Base-by-base conservation (phyloP, 1,140 invertebrate species). In the Lasioglossum baleicum region DNA sequence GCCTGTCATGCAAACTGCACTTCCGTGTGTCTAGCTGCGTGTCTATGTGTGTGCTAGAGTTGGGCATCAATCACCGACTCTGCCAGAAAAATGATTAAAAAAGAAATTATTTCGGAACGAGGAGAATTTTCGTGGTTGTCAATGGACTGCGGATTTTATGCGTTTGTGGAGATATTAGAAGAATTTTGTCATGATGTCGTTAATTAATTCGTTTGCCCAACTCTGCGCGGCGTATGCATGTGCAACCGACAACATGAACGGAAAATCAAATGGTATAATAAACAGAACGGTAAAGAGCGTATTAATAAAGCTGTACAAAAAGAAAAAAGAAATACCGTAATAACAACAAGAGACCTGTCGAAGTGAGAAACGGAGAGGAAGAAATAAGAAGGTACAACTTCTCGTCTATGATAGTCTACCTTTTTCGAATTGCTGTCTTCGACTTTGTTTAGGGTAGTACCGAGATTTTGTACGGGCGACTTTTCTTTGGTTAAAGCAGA, bases 401-500 rank as follows among this genome's bases (percentile, higher is more conserved):
- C 84, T 84, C 77, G 85, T 87, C 80, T 84, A 83, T 73, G 61
- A 48, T 81, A 86, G 84, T 90, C 88, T 90, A 92, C 91, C 91
- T 92, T 92, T 88, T 91, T 92, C 67, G 80, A 58, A 89, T 87
- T 84, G 83, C 79, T 83, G 76, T 91, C 90, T 77, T 91, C 89
- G 76, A 88, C 77, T 89, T 91, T 92, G 87, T 84, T 89, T 80
- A 77, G 81, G 81, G 88, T 79, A 53, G 88, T 86, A 88, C 80
- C 80, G 73, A 88, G 79, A 90, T 89, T 90, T 81, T 86, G 81
- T 80, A 87, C 76, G 48, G 87, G 84, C 72, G 89, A 88, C 80
- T 91, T 91, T 89, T 91, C 90, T 90, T 92, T 92, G 71, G 85
- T 83, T 76, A 90, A 77, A 78, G 83, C 83, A 77, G 89, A 89